Percentiles rank a stretch among this genome's conserved stretches.
phyloP scores from a whole-genome alignment of 2,113 vertebrate genomes.

The Mesembrinibis cayennensis region DNA sequence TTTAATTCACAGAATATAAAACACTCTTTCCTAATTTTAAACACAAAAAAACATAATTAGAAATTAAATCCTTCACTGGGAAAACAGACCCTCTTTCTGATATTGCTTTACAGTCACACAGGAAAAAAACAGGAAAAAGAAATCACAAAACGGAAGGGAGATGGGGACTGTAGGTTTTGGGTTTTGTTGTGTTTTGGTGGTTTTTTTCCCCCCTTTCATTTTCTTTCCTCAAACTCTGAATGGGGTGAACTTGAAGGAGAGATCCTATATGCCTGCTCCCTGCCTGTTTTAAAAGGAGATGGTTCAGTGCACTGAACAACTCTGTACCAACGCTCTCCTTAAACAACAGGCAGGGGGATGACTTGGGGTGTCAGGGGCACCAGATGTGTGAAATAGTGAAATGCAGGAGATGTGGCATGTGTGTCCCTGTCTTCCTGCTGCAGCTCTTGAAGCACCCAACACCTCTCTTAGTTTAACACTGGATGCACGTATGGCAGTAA shows the following conservation, averaged over 20 bases:
- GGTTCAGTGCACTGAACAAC: background rate
- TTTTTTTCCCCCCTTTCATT: background rate
- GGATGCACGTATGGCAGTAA: background rate
- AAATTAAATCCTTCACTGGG: background rate
- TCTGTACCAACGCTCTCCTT: background rate
- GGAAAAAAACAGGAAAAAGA: background rate
- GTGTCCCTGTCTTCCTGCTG: background rate
- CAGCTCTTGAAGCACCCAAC: background rate
- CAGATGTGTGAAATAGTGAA: background rate
- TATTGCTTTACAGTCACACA: background rate
- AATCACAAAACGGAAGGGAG: background rate
- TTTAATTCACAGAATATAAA: background rate
- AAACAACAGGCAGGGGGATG: background rate
- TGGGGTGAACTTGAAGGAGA: background rate
- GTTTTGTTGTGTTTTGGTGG: background rate
- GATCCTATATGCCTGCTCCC: background rate
- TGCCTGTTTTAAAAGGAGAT: background rate
- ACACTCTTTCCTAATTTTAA: background rate
- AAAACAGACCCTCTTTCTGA: background rate
- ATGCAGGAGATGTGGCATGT: background rate
- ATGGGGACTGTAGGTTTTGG: too few relatives aligned
- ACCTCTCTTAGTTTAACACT: background rate
- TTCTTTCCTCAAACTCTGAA: background rate
- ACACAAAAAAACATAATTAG: background rate
- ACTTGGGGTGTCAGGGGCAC: background rate